Evolutionary conservation across 53 echinoderm and acorn worm species (phyloP), one percentile per base, ranked within the genome.

Genomic region (Patiria pectinifera): DNA sequence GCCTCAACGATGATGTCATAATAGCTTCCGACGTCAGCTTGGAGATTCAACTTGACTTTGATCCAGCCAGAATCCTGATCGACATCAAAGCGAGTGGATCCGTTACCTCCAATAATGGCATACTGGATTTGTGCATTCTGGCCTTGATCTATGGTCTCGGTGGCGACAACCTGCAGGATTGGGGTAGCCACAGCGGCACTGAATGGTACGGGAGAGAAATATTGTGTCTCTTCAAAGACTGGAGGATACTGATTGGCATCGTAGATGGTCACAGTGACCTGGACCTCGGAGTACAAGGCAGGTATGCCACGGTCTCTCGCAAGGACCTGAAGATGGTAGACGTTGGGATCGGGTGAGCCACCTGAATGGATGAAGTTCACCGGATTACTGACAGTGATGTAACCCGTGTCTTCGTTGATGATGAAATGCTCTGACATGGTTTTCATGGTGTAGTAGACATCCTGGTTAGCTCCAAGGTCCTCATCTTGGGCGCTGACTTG

Each of bases 161-260:
- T 84, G 26, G 99, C 99, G 49, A 89, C 83, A 12, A 99, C 97
- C 82, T 96, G 96, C 19, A 97, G 74, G 59, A 99, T 71, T 16
- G 83, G 74, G 4, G 86, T 75, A 59, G 48, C 91, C 21, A 82
- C 47, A 15, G 16, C 11, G 2, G 93, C 93, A 49, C 87, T 76
- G 3, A 78, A 95, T 15, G 95, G 96, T 15, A 97, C 96, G 18
- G 96, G 96, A 6, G 96, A 94, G 77, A 96, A 95, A 69, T 97
- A 99, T 11, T 70, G 75, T 1, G 91, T 72, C 76, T 91, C 19
- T 21, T 92, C 89, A 85, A 99, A 99, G 45, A 93, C 95, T 6
- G 99, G 99, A 4, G 95, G 83, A 91, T 97, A 93, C 45, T 95
- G 92, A 85, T 98, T 98, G 83, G 95, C 95, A 83, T 95, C 96